A percentile compares a stretch with the other conserved stretches of the same genome.
Conservation (phyloP, 2,888 invertebrate genomes). For the Danaus chrysippus region DNA sequence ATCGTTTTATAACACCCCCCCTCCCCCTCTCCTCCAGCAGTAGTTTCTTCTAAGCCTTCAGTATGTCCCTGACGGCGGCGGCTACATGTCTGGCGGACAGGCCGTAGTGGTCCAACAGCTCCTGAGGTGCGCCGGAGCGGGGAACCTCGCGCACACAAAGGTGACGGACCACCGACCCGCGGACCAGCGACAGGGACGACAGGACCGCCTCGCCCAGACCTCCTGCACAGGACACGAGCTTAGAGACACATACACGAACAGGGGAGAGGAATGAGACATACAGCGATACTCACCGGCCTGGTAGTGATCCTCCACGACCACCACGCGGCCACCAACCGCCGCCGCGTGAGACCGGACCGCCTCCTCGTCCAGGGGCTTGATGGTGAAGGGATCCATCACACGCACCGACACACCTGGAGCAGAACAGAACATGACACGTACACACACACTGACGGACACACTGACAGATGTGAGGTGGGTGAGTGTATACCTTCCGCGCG, state of each 20-base stretch:
- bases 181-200: constrained; percentile 86
- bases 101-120: constrained; percentile 92
- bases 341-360: constrained; percentile 87
- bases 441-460: neutral
- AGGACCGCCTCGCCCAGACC: constrained; percentile 98
- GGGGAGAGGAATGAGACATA: constrained; percentile 14
- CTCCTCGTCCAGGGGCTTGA: constrained; percentile 94
- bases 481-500: constrained; percentile 55
- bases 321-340: constrained; percentile 87
- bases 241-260: neutral
- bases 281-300: constrained; percentile 82
- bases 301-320: constrained; percentile 99
- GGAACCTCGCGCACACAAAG: constrained; percentile 91
- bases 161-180: constrained; percentile 85
- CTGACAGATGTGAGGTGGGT: neutral
- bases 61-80: constrained; percentile 82
- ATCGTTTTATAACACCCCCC: too few relatives aligned
- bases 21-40: neutral
- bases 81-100: constrained; percentile 90
- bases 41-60: constrained; percentile 61
- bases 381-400: constrained; percentile 96
- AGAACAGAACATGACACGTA: neutral
- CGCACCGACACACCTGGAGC: constrained; percentile 83
- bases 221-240: constrained; percentile 70
- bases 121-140: constrained; percentile 93